A percentile compares a stretch with the other conserved stretches of the same genome.
Conservation (phyloP, 2,888 invertebrate species). For the Spisula solida region DNA sequence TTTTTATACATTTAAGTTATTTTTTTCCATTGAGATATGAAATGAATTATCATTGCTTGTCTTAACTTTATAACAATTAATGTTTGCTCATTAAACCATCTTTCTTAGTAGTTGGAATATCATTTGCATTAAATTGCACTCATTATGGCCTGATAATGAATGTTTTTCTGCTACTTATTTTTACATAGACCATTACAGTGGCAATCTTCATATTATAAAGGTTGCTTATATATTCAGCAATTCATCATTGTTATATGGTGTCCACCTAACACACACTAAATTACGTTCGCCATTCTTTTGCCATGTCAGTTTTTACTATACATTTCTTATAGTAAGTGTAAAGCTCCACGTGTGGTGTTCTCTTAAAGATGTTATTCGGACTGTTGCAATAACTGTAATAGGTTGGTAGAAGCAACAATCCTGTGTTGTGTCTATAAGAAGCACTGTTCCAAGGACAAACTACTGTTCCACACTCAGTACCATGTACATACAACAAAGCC, state of each 20-base stretch:
- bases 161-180: background rate
- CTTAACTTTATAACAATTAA: background rate
- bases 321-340: background rate
- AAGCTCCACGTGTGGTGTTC: too few species aligned
- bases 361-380: background rate
- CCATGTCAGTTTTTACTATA: background rate
- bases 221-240: conserved; percentile 18
- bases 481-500: too few species aligned
- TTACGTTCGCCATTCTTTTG: background rate
- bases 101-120: background rate
- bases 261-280: background rate
- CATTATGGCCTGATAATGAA: background rate
- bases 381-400: background rate
- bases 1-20: too few species aligned
- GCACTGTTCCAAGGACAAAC: too few species aligned
- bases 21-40: too few species aligned
- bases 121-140: conserved; percentile 21
- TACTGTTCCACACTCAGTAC: too few species aligned
- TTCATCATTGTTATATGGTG: conserved; percentile 28
- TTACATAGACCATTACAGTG: background rate
- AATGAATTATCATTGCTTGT: too few species aligned
- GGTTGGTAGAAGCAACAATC: too few species aligned
- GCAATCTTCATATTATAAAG: background rate
- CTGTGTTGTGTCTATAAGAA: too few species aligned
- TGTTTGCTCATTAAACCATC: too few species aligned